Conservation (phyloP, 2,888 invertebrate genomes). For the Sialis fuliginosa region DNA sequence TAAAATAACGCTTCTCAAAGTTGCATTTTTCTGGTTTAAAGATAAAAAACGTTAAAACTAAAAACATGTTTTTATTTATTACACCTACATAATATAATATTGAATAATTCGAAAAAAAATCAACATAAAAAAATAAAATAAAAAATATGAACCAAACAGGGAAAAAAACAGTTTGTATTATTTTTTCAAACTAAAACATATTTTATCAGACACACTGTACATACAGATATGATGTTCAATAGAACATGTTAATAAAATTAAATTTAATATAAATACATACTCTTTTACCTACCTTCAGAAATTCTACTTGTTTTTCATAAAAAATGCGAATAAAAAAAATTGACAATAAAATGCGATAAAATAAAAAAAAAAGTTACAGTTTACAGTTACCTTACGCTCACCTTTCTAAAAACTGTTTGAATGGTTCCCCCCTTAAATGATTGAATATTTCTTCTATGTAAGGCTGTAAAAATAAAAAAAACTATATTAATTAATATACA, state of each 20-base stretch:
- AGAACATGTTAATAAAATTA: neutral
- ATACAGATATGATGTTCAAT: slow-evolving; percentile 3
- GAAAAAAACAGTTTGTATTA: too few relatives aligned
- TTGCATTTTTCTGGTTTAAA: too few relatives aligned
- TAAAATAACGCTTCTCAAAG: too few relatives aligned
- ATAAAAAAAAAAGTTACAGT: slow-evolving; percentile 7
- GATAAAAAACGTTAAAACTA: too few relatives aligned
- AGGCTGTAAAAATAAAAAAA: slow-evolving; percentile 51
- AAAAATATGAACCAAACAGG: too few relatives aligned
- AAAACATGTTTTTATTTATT: too few relatives aligned
- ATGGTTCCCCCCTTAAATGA: slow-evolving; percentile 90
- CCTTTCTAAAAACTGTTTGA: slow-evolving; percentile 98
- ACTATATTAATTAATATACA: too few relatives aligned
- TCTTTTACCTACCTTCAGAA: neutral
- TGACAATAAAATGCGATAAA: neutral
- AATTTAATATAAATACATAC: neutral
- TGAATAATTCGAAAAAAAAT: too few relatives aligned
- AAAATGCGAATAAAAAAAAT: neutral
- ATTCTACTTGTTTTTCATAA: neutral
- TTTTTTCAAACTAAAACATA: too few relatives aligned
- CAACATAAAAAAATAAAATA: too few relatives aligned
- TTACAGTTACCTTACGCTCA: slow-evolving; percentile 25
- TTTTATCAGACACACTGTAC: too few relatives aligned
- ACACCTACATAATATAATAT: too few relatives aligned
- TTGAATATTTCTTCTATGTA: slow-evolving; percentile 99